Conservation (phyloP, 2,113 vertebrate genomes). For the Urocolius indicus region DNA sequence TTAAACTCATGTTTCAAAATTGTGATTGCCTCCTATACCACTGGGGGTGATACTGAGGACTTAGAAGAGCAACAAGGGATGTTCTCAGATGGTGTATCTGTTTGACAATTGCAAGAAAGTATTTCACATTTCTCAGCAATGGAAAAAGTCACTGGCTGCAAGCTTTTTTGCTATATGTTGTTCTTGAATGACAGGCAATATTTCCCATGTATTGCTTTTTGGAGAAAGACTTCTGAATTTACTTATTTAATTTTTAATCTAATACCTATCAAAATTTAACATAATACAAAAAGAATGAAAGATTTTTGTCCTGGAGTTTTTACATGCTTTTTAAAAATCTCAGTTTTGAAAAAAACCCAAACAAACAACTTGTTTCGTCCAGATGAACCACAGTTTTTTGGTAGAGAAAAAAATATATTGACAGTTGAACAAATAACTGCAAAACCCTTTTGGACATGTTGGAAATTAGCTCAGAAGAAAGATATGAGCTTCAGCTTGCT, state of each 20-base stretch:
- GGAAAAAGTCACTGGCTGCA: background rate
- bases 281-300: background rate
- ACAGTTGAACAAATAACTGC: constrained; percentile 13
- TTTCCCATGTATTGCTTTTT: background rate
- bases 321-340: background rate
- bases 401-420: background rate
- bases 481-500: background rate
- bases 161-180: background rate
- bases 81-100: background rate
- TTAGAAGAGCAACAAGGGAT: background rate
- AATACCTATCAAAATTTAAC: background rate
- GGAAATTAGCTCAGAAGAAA: constrained; percentile 30
- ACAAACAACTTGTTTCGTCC: background rate
- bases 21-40: background rate
- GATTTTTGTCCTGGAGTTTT: background rate
- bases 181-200: background rate
- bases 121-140: background rate
- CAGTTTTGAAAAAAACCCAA: background rate
- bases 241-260: background rate
- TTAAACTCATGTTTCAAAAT: constrained; percentile 39
- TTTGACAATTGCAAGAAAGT: background rate
- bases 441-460: background rate
- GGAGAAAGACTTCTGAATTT: background rate
- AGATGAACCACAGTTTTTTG: background rate
- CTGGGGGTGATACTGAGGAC: background rate